Base-by-base conservation (phyloP, 2,113 vertebrate genomes). In the Hemichromis elongatus region DNA sequence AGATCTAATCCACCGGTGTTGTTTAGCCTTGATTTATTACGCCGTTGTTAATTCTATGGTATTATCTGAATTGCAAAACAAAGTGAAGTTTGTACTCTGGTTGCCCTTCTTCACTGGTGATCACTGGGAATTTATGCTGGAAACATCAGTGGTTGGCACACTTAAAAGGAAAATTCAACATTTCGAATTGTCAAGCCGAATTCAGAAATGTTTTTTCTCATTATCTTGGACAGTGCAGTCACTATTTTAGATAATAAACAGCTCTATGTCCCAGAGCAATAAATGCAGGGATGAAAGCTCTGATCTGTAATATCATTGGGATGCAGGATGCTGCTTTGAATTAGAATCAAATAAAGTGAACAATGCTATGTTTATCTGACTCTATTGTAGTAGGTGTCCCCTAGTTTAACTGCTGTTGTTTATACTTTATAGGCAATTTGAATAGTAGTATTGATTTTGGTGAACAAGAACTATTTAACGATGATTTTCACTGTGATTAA, bases 41-140 rank as follows among this genome's bases (percentile, higher is more conserved):
- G 11, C 47, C 68, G 57, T 56, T 24, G 66, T 89, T 84, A 85
- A 83, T 89, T 85, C 33, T 59, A 14, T 66, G 73, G 42, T 75
- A 68, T 70, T 77, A 28, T 82, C 75, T 84, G 59, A 82, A 77
- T 88, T 92, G 80, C 85, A 84, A 81, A 92, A 90, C 84, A 94
- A 90, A 93, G 85, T 84, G 66, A 82, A 83, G 79, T 55, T 53
- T 88, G 79, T 91, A 79, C 82, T 91, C 42, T 82, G 68, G 81
- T 82, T 90, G 88, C 85, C 70, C 85, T 90, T 81, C 57, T 89
- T 92, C 63, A 79, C 77, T 88, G 26, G 85, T 87, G 82, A 91
- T 93, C 28, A 21, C 77, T 92, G 80, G 82, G 86, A 93, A 91
- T 92, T 80, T 86, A 85, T 86, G 45, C 77, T 84, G 77, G 79